Conservation (phyloP, 2,797 vertebrate genomes). For the Melanotaenia boesemani region DNA sequence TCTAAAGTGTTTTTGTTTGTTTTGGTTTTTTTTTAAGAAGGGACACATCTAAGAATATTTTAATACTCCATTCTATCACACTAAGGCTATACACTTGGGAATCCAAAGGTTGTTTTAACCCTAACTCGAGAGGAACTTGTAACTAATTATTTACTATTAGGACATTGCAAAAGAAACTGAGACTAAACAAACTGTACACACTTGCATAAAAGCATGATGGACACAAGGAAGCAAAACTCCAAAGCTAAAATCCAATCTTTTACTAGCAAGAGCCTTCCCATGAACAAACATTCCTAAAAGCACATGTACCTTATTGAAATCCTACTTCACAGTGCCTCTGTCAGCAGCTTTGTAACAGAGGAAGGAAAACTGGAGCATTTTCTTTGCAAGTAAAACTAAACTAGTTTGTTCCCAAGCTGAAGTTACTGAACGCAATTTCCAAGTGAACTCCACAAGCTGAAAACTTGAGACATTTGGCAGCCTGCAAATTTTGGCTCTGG, state of each 20-base stretch:
- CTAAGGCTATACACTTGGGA: slow-evolving; percentile 26
- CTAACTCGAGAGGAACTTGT: slow-evolving; percentile 18
- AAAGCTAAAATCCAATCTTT: slow-evolving; percentile 35
- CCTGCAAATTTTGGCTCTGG: slow-evolving; percentile 67
- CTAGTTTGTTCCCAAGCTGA: slow-evolving; percentile 59
- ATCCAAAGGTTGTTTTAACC: slow-evolving; percentile 9
- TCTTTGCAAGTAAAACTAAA: slow-evolving; percentile 32
- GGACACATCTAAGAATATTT: slow-evolving; percentile 63
- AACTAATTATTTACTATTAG: slow-evolving; percentile 1
- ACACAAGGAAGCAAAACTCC: slow-evolving; percentile 24
- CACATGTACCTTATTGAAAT: slow-evolving; percentile 52
- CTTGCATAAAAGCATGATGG: slow-evolving; percentile 13
- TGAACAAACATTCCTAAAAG: slow-evolving; percentile 44
- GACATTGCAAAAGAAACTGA: not conserved
- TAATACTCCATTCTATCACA: slow-evolving; percentile 46
- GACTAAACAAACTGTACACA: not conserved
- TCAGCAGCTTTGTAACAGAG: slow-evolving; percentile 64
- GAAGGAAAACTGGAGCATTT: slow-evolving; percentile 60
- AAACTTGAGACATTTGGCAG: slow-evolving; percentile 79
- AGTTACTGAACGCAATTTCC: slow-evolving; percentile 52
- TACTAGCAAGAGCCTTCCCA: slow-evolving; percentile 45
- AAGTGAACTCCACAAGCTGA: slow-evolving; percentile 70
- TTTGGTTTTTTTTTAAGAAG: slow-evolving; percentile 33
- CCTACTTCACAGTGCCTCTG: slow-evolving; percentile 45
- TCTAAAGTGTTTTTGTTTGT: slow-evolving; percentile 54